phyloP scores from a whole-genome alignment of 1,140 invertebrate genomes.

The Temnothorax nylanderi region DNA sequence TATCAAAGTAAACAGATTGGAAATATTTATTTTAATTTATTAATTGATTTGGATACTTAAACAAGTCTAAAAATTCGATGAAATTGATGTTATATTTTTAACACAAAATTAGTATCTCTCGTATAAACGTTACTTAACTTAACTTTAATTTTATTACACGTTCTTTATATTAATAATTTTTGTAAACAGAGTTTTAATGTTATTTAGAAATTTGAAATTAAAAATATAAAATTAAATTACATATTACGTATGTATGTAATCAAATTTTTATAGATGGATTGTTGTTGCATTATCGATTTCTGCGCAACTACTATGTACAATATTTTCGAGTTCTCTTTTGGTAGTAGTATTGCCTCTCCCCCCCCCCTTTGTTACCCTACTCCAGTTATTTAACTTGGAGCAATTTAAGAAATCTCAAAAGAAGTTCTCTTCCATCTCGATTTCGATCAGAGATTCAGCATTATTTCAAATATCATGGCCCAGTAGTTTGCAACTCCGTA shows the following conservation, averaged over 20 bases:
- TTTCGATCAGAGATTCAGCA: neutral
- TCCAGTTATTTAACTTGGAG: slow-evolving; percentile 35
- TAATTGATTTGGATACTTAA: neutral
- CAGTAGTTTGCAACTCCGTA: slow-evolving; percentile 3
- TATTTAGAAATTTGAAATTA: neutral
- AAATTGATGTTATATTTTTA: neutral
- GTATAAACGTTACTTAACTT: neutral
- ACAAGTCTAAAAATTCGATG: neutral
- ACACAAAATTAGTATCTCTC: neutral
- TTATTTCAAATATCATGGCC: neutral
- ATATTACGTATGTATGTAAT: neutral
- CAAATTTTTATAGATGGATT: neutral
- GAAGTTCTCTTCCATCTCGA: slow-evolving; percentile 4
- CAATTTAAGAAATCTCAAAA: neutral
- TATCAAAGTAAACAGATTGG: neutral
- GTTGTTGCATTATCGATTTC: slow-evolving; percentile 14
- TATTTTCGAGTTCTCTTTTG: slow-evolving; percentile 1
- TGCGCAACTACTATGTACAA: slow-evolving; percentile 13
- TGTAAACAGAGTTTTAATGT: neutral
- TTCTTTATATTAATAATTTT: neutral
- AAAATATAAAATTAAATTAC: neutral
- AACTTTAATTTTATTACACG: neutral
- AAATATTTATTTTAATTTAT: slow-evolving; percentile 7
- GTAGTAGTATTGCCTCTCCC: neutral
- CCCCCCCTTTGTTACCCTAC: neutral